phyloP scores from a whole-genome alignment of 2,888 invertebrate genomes.

The Blera fallax region DNA sequence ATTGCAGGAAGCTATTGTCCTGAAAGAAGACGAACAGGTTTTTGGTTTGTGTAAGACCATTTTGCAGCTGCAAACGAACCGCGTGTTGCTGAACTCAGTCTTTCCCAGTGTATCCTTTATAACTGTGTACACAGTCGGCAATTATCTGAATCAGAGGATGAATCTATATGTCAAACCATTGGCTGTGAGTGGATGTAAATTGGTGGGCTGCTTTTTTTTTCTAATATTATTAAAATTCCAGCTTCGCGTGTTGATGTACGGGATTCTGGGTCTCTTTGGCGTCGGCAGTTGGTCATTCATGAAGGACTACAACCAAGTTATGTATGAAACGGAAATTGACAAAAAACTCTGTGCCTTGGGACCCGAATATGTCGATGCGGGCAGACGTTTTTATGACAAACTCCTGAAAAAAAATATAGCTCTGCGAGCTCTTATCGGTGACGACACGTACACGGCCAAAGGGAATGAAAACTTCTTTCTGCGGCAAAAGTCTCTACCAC shows the following conservation, averaged over 20 bases:
- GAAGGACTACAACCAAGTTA: slow-evolving; percentile 86
- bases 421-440: slow-evolving; percentile 86
- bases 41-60: slow-evolving; percentile 91
- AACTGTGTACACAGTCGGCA: slow-evolving; percentile 83
- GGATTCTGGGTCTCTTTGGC: slow-evolving; percentile 84
- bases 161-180: slow-evolving; percentile 84
- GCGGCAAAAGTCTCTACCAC: slow-evolving; percentile 85
- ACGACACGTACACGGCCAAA: slow-evolving; percentile 84
- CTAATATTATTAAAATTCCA: slow-evolving; percentile 60
- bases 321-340: slow-evolving; percentile 86
- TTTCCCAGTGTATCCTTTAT: slow-evolving; percentile 83
- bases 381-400: slow-evolving; percentile 89
- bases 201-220: neutral
- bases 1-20: slow-evolving; percentile 86
- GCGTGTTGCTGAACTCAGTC: slow-evolving; percentile 84
- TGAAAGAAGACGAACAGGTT: slow-evolving; percentile 90
- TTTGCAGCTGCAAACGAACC: slow-evolving; percentile 84
- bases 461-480: slow-evolving; percentile 88
- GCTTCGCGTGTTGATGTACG: slow-evolving; percentile 83
- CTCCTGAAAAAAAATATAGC: slow-evolving; percentile 88
- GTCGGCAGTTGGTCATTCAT: slow-evolving; percentile 85
- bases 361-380: slow-evolving; percentile 86
- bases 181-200: slow-evolving; percentile 78
- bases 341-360: slow-evolving; percentile 84
- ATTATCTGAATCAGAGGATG: slow-evolving; percentile 83